A percentile compares a stretch with the other conserved stretches of the same genome.
phyloP scores from a whole-genome alignment of 2,797 vertebrate species.

The Girardinus metallicus region DNA sequence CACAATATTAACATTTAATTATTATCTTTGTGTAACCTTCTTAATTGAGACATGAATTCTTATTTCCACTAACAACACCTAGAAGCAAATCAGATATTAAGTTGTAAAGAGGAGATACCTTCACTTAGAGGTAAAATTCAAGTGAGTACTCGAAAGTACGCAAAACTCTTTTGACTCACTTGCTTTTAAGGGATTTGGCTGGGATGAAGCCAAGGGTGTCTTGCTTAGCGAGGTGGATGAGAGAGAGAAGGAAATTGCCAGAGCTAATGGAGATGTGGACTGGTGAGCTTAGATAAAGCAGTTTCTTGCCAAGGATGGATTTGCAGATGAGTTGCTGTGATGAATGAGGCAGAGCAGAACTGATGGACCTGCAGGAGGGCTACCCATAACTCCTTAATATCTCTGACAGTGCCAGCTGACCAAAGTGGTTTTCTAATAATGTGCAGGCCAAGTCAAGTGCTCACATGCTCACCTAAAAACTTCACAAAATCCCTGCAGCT shows the following conservation, averaged over 20 bases:
- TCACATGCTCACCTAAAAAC: constrained; percentile 35
- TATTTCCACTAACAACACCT: constrained; percentile 33
- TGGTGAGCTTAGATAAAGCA: constrained; percentile 69
- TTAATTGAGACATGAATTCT: constrained; percentile 16
- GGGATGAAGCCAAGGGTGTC: constrained; percentile 61
- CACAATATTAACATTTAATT: constrained; percentile 44
- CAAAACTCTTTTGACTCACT: constrained; percentile 44
- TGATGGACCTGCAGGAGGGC: constrained; percentile 66
- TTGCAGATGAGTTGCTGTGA: constrained; percentile 71
- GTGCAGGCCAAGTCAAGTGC: constrained; percentile 39
- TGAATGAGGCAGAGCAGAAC: constrained; percentile 58
- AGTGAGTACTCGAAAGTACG: constrained; percentile 18
- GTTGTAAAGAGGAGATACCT: not conserved
- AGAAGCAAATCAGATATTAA: constrained; percentile 2
- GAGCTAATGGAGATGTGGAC: constrained; percentile 62
- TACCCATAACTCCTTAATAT: constrained; percentile 68
- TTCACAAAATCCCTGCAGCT: constrained; percentile 19
- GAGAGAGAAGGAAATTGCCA: constrained; percentile 18
- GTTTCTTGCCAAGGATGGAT: constrained; percentile 69
- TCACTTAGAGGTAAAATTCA: not conserved
- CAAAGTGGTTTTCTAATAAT: constrained; percentile 64
- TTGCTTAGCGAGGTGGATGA: constrained; percentile 36
- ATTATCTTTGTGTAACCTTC: constrained; percentile 55
- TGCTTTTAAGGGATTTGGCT: constrained; percentile 54
- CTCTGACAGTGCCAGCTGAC: constrained; percentile 64